Conservation (phyloP, 2,797 vertebrate species). For the Adrianichthys oophorus region DNA sequence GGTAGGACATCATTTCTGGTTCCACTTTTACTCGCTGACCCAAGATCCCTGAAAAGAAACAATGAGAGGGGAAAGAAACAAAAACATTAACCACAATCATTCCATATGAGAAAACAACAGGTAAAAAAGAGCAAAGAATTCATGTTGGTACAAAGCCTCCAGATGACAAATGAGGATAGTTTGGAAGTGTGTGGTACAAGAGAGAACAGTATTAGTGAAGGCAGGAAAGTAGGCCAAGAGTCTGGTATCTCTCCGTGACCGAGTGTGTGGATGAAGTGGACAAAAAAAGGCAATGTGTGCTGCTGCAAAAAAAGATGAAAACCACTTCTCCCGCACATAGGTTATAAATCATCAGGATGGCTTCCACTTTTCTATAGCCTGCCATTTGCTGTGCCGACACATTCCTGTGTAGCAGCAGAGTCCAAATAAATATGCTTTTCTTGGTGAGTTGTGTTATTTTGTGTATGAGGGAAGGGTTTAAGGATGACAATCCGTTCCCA, state of each 20-base stretch:
- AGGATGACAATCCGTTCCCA: conserved; percentile 34
- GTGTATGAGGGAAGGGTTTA: conserved; percentile 50
- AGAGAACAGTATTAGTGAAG: conserved; percentile 64
- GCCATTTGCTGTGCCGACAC: conserved; percentile 69
- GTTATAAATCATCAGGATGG: conserved; percentile 71
- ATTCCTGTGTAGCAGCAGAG: conserved; percentile 67
- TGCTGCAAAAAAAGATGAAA: conserved; percentile 28
- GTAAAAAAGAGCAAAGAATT: conserved; percentile 22
- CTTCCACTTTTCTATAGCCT: conserved; percentile 58
- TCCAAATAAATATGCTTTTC: conserved; percentile 73
- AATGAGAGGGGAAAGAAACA: conserved; percentile 13
- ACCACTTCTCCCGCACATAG: conserved; percentile 47
- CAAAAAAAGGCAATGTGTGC: conserved; percentile 6
- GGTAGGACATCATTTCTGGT: conserved; percentile 77
- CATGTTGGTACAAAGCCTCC: conserved; percentile 33
- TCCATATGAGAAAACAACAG: conserved; percentile 11
- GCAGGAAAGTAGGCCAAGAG: conserved; percentile 69
- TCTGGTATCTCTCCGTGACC: conserved; percentile 52
- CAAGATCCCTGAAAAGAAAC: conserved; percentile 50
- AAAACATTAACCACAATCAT: conserved; percentile 26
- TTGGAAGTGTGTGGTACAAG: conserved; percentile 55
- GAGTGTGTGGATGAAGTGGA: conserved; percentile 19
- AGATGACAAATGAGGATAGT: conserved; percentile 66
- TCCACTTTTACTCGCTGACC: conserved; percentile 81
- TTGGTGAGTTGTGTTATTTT: conserved; percentile 52